Evolutionary conservation across 2,888 invertebrate species (phyloP), one percentile per base, ranked within the genome.

Genomic region (Netelia melanura): DNA sequence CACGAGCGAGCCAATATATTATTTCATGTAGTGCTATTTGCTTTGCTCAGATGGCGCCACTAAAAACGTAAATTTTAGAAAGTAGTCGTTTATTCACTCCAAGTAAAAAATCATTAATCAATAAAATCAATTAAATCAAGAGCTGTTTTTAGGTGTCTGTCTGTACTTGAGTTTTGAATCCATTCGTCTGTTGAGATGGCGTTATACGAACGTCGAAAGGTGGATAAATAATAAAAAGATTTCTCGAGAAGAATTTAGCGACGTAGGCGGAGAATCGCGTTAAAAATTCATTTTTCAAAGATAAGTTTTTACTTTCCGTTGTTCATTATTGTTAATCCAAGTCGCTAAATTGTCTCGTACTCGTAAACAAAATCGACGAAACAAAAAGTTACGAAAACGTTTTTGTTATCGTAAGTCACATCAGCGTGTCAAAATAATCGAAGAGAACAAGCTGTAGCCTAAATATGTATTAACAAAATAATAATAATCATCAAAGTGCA

Each of bases 401-500:
- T 38, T 30, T 54, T n/a, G 23, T 68, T 43, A 38, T 75, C 43
- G 75, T 58, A 56, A 48, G 14, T 48, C 11, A 17, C 11, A 56
- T 48, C 62, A 44, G 14, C 44, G 21, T 64, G 72, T 58, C 14
- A 58, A 56, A 72, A 2, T 56, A 56, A 79, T 14, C 14, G 44
- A 81, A 14, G 64, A 44, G 17, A 25, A 72, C 21, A 52, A 70
- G 81, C 75, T 38, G 30, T 56, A 44, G 30, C 10, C 11, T 17
- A 48, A 61, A 58, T 30, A 44, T 52, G 17, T 52, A 30, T 30
- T 52, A 30, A 58, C 38, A 14, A 70, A 70, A 25, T 2, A 43
- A 44, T 1, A 1, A 56, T 17, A 79, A 81, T 61, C n/a, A 30
- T 71, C 52, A 82, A 85, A 71, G 84, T 85, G 84, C 84, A 85